phyloP scores from a whole-genome alignment of 2,888 invertebrate genomes.

The Dicycla oo region DNA sequence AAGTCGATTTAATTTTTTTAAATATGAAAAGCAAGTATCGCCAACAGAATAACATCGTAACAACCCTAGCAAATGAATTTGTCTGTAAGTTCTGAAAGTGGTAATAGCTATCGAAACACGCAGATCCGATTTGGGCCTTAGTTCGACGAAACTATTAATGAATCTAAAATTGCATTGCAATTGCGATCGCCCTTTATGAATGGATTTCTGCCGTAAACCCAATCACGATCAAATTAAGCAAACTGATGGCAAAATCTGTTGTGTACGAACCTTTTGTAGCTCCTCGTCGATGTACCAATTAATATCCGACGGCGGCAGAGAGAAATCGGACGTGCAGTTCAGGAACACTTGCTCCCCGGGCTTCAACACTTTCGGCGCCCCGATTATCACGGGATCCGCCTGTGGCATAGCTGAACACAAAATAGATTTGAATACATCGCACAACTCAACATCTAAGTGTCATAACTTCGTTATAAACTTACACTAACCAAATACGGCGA shows the following conservation, averaged over 20 bases:
- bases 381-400: conserved; percentile 83
- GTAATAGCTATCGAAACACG: conserved; percentile 25
- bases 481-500: conserved; percentile 55
- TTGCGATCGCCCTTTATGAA: conserved; percentile 46
- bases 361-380: conserved; percentile 84
- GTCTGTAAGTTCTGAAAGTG: not conserved
- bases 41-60: not conserved
- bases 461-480: conserved; percentile 67
- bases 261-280: conserved; percentile 83
- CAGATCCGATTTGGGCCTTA: conserved; percentile 21
- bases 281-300: conserved; percentile 88
- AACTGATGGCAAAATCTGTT: conserved; percentile 50
- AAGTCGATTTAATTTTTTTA: no score
- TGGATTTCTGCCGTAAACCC: conserved; percentile 53
- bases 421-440: conserved; percentile 77
- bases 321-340: conserved; percentile 87
- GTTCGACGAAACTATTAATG: conserved; percentile 49
- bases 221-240: conserved; percentile 59
- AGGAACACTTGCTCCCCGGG: conserved; percentile 86
- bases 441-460: conserved; percentile 64
- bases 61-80: conserved; percentile 8
- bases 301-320: conserved; percentile 86
- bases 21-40: not conserved
- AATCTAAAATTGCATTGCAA: conserved; percentile 61
- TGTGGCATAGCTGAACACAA: conserved; percentile 85